Evolutionary conservation across 2,113 vertebrate genomes (phyloP).

Genomic region (Sitta europaea): DNA sequence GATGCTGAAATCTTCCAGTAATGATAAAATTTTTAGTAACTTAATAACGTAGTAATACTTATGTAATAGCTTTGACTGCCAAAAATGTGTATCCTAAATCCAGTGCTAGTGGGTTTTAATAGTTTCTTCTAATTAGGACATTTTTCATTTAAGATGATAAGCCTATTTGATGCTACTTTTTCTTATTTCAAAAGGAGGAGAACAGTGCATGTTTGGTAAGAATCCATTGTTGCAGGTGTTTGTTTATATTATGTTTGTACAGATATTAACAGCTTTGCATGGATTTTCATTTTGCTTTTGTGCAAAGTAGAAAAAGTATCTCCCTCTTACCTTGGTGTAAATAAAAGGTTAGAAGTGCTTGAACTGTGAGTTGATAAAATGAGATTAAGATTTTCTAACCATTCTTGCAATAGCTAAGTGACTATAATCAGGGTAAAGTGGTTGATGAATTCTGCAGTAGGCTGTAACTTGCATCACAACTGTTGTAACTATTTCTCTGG

Average conservation of each 20-base stretch:
- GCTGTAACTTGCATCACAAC: not conserved
- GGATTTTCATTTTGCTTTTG: not conserved
- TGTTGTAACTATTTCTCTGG: not conserved
- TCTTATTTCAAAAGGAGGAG: not conserved
- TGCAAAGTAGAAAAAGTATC: not conserved
- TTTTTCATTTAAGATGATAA: not conserved
- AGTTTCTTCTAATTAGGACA: not conserved
- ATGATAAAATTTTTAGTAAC: not conserved
- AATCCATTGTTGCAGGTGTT: not conserved
- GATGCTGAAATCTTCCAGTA: not conserved
- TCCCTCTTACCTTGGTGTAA: not conserved
- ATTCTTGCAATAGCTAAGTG: not conserved
- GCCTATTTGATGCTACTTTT: not conserved
- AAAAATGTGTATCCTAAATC: not conserved
- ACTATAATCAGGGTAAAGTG: not conserved
- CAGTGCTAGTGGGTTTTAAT: not conserved
- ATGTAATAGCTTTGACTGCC: not conserved
- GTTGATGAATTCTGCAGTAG: not conserved
- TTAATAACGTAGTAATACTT: not conserved
- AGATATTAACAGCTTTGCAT: not conserved
- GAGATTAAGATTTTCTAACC: not conserved
- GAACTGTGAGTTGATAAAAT: not conserved
- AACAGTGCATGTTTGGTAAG: not conserved
- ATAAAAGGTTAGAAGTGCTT: not conserved
- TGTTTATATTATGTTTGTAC: not conserved